A percentile compares a stretch with the other conserved stretches of the same genome.
Evolutionary conservation across 2,113 vertebrate species (phyloP).

Genomic region (Tauraco erythrolophus): DNA sequence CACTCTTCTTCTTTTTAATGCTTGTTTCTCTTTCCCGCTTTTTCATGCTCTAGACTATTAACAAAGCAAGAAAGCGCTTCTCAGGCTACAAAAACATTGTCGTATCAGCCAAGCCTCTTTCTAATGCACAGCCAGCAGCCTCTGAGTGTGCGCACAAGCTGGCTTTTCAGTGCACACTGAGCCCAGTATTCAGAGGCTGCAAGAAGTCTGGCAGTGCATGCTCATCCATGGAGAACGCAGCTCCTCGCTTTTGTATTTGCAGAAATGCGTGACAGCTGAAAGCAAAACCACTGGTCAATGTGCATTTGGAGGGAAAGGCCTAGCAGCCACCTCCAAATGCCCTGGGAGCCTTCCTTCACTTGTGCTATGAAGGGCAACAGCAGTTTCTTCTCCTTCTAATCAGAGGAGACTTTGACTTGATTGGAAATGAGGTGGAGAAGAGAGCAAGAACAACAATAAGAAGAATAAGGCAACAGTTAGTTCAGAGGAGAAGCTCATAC

Average conservation of each 20-base stretch:
- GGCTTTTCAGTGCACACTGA: neutral
- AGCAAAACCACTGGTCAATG: neutral
- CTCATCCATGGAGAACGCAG: fast-evolving
- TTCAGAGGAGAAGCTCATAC: neutral
- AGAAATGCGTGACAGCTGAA: neutral
- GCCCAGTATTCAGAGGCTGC: neutral
- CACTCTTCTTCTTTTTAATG: neutral
- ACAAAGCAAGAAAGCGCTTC: neutral
- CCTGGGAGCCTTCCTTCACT: neutral
- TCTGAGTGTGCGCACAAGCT: neutral
- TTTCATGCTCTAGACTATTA: neutral
- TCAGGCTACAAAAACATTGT: neutral
- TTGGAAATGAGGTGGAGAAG: neutral
- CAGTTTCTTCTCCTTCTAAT: too few relatives aligned
- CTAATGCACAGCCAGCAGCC: neutral
- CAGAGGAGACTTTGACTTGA: neutral
- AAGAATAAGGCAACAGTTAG: neutral
- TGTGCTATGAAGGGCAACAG: neutral
- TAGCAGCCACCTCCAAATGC: neutral
- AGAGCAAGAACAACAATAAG: neutral
- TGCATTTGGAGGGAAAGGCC: neutral
- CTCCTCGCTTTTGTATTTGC: neutral
- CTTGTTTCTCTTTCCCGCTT: slow-evolving; percentile 13
- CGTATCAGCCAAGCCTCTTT: neutral
- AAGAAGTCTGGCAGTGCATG: neutral